A percentile compares a stretch with the other conserved stretches of the same genome.
These are phyloP conservation scores for Agonopterix subpropinquella DNA, from an alignment of 2,888 invertebrate genomes.

Conservation along the genomic window DNA sequence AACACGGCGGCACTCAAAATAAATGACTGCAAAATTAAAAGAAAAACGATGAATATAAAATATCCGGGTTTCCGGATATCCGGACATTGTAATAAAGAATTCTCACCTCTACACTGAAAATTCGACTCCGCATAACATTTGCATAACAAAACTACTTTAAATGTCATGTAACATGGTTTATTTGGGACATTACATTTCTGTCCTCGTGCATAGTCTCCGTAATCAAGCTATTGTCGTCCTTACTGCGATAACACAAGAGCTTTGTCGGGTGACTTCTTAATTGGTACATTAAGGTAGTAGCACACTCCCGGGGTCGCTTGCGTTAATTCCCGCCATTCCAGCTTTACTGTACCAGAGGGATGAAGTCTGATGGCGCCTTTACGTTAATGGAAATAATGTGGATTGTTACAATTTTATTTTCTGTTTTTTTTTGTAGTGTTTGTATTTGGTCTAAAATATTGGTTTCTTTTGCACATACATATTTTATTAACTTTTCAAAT, in stretches of 20 bases:
- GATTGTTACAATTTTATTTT: neutral
- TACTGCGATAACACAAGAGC: no score
- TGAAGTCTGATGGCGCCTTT: neutral
- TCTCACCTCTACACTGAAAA: no score
- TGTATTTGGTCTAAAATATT: no score
- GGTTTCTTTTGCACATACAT: no score
- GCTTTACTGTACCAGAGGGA: constrained; percentile 14
- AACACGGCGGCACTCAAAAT: neutral
- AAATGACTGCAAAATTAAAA: neutral
- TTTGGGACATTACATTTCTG: neutral
- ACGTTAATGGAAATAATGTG: constrained; percentile 4
- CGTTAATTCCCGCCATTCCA: constrained; percentile 47
- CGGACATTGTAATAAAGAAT: no score
- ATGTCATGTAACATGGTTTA: constrained; percentile 5
- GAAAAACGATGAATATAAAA: no score
- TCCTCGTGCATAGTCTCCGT: no score
- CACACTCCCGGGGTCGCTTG: constrained; percentile 30
- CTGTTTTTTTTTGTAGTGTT: no score
- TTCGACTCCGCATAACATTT: constrained; percentile 4
- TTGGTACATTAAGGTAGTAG: constrained; percentile 8
- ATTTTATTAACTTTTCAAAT: no score
- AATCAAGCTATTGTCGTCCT: no score
- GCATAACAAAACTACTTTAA: constrained; percentile 15
- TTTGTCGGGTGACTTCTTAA: no score
- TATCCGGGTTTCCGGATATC: no score